These are phyloP conservation scores for Esperia sulphurella DNA, from an alignment of 2,888 invertebrate genomes.

Conservation along the genomic window DNA sequence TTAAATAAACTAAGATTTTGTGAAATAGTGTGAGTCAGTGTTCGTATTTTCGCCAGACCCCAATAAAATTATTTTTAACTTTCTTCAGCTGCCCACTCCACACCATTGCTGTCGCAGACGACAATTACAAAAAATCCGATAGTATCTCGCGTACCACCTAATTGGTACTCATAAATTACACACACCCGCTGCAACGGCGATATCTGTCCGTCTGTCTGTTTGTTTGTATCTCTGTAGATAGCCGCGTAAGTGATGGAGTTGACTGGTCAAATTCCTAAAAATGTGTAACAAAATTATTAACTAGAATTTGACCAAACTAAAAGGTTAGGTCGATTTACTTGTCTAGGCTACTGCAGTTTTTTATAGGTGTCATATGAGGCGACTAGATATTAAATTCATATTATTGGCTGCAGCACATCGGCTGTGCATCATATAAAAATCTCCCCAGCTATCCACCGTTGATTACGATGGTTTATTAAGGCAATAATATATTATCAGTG, in stretches of 20 bases:
- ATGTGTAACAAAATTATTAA: not conserved
- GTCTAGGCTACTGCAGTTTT: no score
- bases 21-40: no score
- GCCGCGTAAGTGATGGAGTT: constrained; percentile 5
- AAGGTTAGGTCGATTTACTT: not conserved
- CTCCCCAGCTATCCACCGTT: no score
- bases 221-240: constrained; percentile 10
- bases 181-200: constrained; percentile 16
- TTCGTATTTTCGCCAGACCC: no score
- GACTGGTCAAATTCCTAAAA: not conserved
- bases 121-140: constrained; percentile 39
- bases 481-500: no score
- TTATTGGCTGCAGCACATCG: no score
- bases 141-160: constrained; percentile 57
- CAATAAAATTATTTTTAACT: not conserved
- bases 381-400: no score
- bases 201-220: constrained; percentile 40
- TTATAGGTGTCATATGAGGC: no score
- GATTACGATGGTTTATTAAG: no score
- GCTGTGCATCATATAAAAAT: no score
- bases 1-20: no score
- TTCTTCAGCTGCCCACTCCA: constrained; percentile 21
- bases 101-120: constrained; percentile 12
- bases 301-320: no score
- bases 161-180: constrained; percentile 68